A percentile compares a stretch with the other conserved stretches of the same genome.
These are phyloP conservation scores for Orchestia grillus DNA, from an alignment of 1,140 invertebrate species.

Conservation along the genomic window DNA sequence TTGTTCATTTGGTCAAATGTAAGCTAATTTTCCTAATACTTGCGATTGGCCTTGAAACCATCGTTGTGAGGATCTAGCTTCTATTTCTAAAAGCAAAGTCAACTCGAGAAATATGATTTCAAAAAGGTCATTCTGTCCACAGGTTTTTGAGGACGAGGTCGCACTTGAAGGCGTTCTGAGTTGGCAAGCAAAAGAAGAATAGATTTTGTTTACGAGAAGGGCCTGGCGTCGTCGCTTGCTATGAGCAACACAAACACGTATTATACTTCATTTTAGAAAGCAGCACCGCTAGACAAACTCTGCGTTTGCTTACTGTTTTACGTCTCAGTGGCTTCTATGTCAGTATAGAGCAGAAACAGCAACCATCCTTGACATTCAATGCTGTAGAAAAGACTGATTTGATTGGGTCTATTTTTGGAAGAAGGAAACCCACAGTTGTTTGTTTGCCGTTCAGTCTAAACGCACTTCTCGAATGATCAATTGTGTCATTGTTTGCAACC, in stretches of 20 bases:
- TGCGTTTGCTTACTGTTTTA: neutral
- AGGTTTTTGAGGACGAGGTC: neutral
- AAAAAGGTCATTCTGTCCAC: neutral
- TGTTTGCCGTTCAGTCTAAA: neutral
- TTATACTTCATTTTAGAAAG: neutral
- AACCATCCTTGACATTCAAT: neutral
- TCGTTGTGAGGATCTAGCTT: neutral
- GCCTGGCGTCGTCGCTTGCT: neutral
- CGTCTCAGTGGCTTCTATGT: neutral
- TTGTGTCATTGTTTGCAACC: neutral
- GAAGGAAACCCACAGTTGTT: neutral
- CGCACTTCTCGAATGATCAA: neutral
- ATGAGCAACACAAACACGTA: neutral
- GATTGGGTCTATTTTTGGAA: neutral
- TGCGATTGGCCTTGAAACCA: too few species aligned
- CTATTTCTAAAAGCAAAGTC: neutral
- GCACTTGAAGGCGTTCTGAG: neutral
- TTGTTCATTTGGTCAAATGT: too few species aligned
- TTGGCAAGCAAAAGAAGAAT: too few species aligned
- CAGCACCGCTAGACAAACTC: neutral
- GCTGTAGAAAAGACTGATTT: neutral
- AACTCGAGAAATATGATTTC: neutral
- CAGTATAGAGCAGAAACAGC: neutral
- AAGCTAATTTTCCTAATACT: too few species aligned
- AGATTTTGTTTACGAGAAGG: neutral